A percentile compares a stretch with the other conserved stretches of the same genome.
Conservation (phyloP, 2,888 invertebrate species). For the Pilophorus perplexus region DNA sequence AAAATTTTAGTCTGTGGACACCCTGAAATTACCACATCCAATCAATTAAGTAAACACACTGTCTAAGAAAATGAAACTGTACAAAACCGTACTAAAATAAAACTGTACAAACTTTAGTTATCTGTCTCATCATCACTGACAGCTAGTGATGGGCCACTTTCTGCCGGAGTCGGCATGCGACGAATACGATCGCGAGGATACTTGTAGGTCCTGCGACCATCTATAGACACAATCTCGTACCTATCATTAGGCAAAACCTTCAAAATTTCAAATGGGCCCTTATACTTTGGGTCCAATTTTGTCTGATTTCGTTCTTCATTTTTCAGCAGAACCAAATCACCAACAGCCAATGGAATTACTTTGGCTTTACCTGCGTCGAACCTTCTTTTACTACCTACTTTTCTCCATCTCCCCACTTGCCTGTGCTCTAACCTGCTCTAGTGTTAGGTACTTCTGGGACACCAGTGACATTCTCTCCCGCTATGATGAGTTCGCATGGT, state of each 20-base stretch:
- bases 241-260: constrained; percentile 2
- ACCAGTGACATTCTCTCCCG: constrained; percentile 1
- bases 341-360: neutral
- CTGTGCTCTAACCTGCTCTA: constrained; percentile 2
- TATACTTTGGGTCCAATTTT: constrained; percentile 10
- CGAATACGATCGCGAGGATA: neutral
- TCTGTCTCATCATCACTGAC: neutral
- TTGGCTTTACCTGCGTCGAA: no score
- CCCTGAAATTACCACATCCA: no score
- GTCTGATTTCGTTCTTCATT: constrained; percentile 10
- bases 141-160: neutral
- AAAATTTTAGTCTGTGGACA: no score
- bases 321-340: constrained; percentile 9
- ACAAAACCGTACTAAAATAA: neutral
- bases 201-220: constrained; percentile 6
- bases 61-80: neutral
- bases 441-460: neutral
- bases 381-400: no score
- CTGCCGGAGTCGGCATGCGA: neutral
- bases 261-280: neutral
- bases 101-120: neutral
- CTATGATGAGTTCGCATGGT: constrained; percentile 1
- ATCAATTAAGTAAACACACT: neutral
- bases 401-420: no score
- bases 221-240: neutral